Base-by-base conservation (phyloP, 2,797 vertebrate genomes). In the Pangasius macronema region DNA sequence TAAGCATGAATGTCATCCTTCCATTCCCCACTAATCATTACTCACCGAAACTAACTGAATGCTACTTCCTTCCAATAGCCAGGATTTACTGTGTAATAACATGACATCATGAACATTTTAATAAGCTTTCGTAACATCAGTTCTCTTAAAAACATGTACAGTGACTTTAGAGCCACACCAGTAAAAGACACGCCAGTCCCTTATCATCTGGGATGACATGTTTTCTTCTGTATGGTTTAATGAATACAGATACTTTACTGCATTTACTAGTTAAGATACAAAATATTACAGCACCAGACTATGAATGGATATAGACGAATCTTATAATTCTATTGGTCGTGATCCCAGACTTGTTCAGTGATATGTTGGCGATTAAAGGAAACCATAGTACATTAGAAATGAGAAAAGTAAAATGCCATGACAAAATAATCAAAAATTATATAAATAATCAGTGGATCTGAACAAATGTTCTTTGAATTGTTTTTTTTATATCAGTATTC, bases 281-380 rank as follows among this genome's bases (percentile, higher is more conserved):
- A 72, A 83, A 75, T 85, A 30, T 84, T 84, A n/a, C 73, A 85
- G 77, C 87, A 88, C 84, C 80, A 86, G 72, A 86, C 84, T 61
- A 73, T 68, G 24, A 83, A 61, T 53, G 5, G 10, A 67, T 24
- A 85, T 59, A 70, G 11, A 16, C 24, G 11, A 87, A n/a, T 79
- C 30, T 39, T 33, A 67, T 33, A 77, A 33, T 77, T 85, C 46
- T n/a, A 33, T 51, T 85, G 84, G 75, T 49, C 61, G 1, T 65
- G 75, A 85, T 39, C 57, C 75, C 77, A 49, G 46, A 86, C 42
- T 24, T 67, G 46, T 67, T 63, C 61, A 67, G 42, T 80, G 59
- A 13, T 22, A 18, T 16, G 24, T 51, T 67, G 63, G 81, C 81
- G 36, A 67, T 33, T 46, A 51, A 10, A 53, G 53, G 39, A 82